phyloP scores from a whole-genome alignment of 2,888 invertebrate genomes.

The Pimpla rufipes region DNA sequence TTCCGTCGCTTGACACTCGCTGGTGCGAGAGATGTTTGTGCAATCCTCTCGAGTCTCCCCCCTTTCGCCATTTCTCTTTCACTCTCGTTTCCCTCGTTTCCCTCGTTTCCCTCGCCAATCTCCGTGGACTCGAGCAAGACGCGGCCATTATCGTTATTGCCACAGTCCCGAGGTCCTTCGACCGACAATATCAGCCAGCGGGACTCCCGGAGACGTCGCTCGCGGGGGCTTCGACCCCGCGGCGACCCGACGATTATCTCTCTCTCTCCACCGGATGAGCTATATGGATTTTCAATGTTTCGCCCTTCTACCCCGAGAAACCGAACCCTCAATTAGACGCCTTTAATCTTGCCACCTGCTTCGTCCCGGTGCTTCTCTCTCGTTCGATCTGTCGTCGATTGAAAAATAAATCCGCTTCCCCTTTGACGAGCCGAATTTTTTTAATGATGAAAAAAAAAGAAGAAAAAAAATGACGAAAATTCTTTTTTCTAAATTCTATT shows the following conservation, averaged over 20 bases:
- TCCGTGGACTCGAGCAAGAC: slow-evolving; percentile 26
- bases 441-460: too few species aligned
- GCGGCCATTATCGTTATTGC: slow-evolving; percentile 68
- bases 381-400: too few species aligned
- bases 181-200: slow-evolving; percentile 31
- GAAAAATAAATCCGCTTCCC: too few species aligned
- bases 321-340: background rate
- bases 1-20: slow-evolving; percentile 42
- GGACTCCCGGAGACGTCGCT: slow-evolving; percentile 10
- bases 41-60: background rate
- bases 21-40: slow-evolving; percentile 40
- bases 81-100: slow-evolving; percentile 30
- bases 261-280: background rate
- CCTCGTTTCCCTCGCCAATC: slow-evolving; percentile 15
- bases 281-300: background rate
- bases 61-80: slow-evolving; percentile 25
- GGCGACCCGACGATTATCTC: slow-evolving; percentile 21
- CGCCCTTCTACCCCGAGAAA: background rate
- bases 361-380: background rate
- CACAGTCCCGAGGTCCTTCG: slow-evolving; percentile 15
- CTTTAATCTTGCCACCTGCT: background rate
- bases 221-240: slow-evolving; percentile 49
- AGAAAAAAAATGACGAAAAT: too few species aligned
- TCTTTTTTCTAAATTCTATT: too few species aligned
- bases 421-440: too few species aligned